Percentiles rank a stretch among this genome's conserved stretches.
Conservation (phyloP, 2,797 vertebrate species). For the Acanthornis magna region DNA sequence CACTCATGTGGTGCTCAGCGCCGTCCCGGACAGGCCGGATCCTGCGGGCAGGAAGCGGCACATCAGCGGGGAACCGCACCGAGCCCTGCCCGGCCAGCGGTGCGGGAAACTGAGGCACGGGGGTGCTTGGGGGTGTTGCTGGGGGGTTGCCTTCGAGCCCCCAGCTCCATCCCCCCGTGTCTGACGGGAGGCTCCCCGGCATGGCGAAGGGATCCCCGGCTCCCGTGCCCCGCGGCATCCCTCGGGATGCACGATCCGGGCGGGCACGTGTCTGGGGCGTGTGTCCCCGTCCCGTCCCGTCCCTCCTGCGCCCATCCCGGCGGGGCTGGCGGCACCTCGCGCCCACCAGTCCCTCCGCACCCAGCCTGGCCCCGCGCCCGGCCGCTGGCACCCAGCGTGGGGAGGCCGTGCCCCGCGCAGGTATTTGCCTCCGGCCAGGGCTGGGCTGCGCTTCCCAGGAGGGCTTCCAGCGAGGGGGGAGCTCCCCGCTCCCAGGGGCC, state of each 20-base stretch:
- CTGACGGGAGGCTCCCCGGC: rapidly evolving
- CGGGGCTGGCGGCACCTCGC: background rate
- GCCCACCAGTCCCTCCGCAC: background rate
- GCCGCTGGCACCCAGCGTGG: slow-evolving; percentile 21
- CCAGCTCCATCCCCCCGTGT: background rate
- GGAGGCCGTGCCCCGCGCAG: slow-evolving; percentile 39
- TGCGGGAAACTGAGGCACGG: background rate
- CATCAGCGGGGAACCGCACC: rapidly evolving
- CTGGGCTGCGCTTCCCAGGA: slow-evolving; percentile 30
- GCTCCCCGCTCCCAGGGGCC: background rate
- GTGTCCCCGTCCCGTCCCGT: background rate
- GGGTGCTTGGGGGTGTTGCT: rapidly evolving
- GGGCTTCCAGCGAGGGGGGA: background rate
- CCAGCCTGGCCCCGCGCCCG: background rate
- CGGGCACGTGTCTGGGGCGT: background rate
- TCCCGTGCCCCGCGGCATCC: background rate
- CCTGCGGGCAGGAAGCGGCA: background rate
- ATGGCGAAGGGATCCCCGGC: background rate
- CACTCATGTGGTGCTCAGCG: slow-evolving; percentile 22
- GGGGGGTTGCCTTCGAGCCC: no score
- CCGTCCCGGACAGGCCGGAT: background rate
- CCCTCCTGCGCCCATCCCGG: background rate
- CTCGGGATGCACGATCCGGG: rapidly evolving
- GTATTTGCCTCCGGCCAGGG: slow-evolving; percentile 33
- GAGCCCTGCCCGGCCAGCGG: background rate